These are phyloP conservation scores for Eumeta japonica DNA, from an alignment of 1,140 invertebrate genomes.

Conservation along the genomic window DNA sequence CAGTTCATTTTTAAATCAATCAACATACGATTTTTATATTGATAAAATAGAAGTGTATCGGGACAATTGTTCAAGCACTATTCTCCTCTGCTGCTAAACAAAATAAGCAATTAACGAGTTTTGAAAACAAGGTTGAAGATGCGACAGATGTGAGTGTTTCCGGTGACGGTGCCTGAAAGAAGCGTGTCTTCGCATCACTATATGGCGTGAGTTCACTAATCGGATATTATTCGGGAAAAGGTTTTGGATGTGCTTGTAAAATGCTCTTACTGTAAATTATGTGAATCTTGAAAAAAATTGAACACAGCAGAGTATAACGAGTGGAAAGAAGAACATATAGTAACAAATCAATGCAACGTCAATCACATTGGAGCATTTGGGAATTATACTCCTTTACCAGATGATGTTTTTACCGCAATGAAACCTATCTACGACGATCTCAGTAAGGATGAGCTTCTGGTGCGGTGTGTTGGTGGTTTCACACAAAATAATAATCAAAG, in stretches of 20 bases:
- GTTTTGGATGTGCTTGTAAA: slow-evolving; percentile 1
- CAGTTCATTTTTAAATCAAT: slow-evolving; percentile 1
- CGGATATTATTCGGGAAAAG: slow-evolving; percentile 3
- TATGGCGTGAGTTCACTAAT: slow-evolving; percentile 2
- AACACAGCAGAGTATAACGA: neutral
- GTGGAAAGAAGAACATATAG: neutral
- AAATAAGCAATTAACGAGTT: slow-evolving; percentile 2
- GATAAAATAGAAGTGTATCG: slow-evolving; percentile 1
- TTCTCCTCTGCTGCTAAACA: slow-evolving; percentile 1
- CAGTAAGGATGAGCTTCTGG: slow-evolving; percentile 11
- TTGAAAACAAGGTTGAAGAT: neutral
- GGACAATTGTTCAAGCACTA: neutral
- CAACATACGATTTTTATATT: slow-evolving; percentile 1
- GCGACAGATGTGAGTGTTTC: slow-evolving; percentile 2
- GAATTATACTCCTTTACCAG: slow-evolving; percentile 6
- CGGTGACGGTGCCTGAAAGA: neutral
- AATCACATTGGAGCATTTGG: neutral
- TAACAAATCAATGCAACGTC: neutral
- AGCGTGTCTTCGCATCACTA: neutral
- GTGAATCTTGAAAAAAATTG: slow-evolving; percentile 1
- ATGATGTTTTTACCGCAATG: slow-evolving; percentile 12
- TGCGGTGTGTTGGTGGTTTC: slow-evolving; percentile 12
- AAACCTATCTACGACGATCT: slow-evolving; percentile 17
- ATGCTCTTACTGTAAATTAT: neutral
- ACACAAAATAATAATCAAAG: slow-evolving; percentile 16